Percentiles rank a stretch among this genome's conserved stretches.
These are phyloP conservation scores for Myiotriccus ornatus DNA, from an alignment of 2,797 vertebrate genomes.

Conservation along the genomic window DNA sequence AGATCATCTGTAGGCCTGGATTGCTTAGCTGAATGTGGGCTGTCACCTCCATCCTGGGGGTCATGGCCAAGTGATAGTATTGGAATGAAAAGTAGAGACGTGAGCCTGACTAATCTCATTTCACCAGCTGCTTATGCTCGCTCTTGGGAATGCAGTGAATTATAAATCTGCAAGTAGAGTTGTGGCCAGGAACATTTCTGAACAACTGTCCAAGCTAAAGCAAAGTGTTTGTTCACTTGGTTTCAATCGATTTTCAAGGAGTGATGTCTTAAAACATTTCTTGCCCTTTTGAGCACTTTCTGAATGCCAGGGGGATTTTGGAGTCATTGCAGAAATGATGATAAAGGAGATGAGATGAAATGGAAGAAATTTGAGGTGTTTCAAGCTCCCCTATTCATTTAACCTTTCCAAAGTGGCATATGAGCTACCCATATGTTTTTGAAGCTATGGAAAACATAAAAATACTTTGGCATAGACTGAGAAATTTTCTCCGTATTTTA, in stretches of 20 bases:
- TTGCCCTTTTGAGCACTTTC: slow-evolving; percentile 25
- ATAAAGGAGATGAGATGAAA: slow-evolving; percentile 24
- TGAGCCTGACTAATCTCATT: not conserved
- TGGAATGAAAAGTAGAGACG: not conserved
- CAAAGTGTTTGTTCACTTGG: not conserved
- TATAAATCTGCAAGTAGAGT: not conserved
- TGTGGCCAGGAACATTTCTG: not conserved
- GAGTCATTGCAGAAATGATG: slow-evolving; percentile 2
- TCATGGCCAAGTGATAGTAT: not conserved
- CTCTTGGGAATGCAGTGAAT: not conserved
- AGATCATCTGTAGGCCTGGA: not conserved
- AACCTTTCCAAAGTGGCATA: slow-evolving; percentile 11
- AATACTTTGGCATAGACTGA: not conserved
- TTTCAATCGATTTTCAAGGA: slow-evolving; percentile 38
- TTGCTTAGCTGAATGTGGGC: not conserved
- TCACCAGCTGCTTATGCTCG: not conserved
- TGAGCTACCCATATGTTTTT: not conserved
- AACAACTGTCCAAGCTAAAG: not conserved
- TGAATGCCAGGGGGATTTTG: slow-evolving; percentile 10
- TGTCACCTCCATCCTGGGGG: not conserved
- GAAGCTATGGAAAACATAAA: not conserved
- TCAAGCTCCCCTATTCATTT: slow-evolving; percentile 16
- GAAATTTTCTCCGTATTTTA: not conserved
- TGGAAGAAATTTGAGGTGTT: not conserved
- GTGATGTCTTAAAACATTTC: slow-evolving; percentile 1